Evolutionary conservation across 1,140 invertebrate genomes (phyloP).

Genomic region (Drosophila pallidifrons): DNA sequence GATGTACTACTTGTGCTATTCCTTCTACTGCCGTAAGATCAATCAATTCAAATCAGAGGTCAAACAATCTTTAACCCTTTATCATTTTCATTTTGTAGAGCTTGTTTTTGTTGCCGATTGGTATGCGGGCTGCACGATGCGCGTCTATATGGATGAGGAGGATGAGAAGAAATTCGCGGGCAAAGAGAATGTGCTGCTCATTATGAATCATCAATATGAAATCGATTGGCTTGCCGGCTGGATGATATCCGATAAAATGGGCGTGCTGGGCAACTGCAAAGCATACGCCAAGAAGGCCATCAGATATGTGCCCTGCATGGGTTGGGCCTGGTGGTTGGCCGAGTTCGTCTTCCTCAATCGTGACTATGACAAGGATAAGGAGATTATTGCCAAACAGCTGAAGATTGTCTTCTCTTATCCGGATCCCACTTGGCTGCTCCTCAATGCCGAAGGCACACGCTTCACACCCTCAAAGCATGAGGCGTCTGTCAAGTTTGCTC

Average conservation of each 20-base stretch:
- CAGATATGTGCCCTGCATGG: slow-evolving; percentile 95
- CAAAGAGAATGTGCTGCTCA: slow-evolving; percentile 94
- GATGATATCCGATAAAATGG: slow-evolving; percentile 92
- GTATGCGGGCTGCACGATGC: slow-evolving; percentile 93
- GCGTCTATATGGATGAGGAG: slow-evolving; percentile 91
- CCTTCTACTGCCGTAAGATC: slow-evolving; percentile 95
- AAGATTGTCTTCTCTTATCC: slow-evolving; percentile 93
- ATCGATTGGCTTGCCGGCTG: slow-evolving; percentile 97
- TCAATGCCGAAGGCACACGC: slow-evolving; percentile 98
- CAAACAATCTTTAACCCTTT: background rate
- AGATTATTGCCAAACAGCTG: slow-evolving; percentile 92
- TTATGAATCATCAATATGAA: slow-evolving; percentile 98
- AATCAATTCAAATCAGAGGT: background rate
- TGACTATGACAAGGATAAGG: slow-evolving; percentile 95
- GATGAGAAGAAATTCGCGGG: slow-evolving; percentile 93
- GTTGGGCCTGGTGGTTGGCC: slow-evolving; percentile 97
- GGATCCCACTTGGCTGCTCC: slow-evolving; percentile 93
- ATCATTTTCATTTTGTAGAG: slow-evolving; percentile 88
- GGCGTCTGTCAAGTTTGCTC: slow-evolving; percentile 94
- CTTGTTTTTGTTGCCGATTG: slow-evolving; percentile 96
- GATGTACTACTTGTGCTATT: slow-evolving; percentile 96
- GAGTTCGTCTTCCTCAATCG: slow-evolving; percentile 97
- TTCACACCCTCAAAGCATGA: slow-evolving; percentile 95
- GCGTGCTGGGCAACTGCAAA: slow-evolving; percentile 95
- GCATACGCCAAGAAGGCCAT: slow-evolving; percentile 97